A percentile compares a stretch with the other conserved stretches of the same genome.
Evolutionary conservation across 2,888 invertebrate species (phyloP).

Genomic region (Danaus chrysippus): DNA sequence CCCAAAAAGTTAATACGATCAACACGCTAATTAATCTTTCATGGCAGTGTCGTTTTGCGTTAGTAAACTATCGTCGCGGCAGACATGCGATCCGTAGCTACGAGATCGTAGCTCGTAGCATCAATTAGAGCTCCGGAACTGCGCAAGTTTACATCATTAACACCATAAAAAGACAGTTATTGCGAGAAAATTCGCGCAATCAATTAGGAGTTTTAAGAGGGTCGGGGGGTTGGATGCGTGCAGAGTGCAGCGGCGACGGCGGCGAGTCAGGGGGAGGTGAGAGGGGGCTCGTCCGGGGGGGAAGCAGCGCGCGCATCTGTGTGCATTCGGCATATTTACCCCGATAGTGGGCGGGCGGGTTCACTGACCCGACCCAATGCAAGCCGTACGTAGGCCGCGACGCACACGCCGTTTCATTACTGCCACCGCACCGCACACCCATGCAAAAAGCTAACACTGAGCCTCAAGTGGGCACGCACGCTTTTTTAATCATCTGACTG

Average conservation of each 20-base stretch:
- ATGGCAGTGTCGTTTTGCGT: conserved; percentile 48
- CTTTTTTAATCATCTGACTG: conserved; percentile 42
- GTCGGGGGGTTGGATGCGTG: conserved; percentile 61
- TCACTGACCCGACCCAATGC: conserved; percentile 78
- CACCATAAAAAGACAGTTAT: conserved; percentile 78
- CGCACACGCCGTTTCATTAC: conserved; percentile 71
- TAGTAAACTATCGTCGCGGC: conserved; percentile 46
- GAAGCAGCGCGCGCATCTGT: conserved; percentile 76
- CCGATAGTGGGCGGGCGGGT: conserved; percentile 76
- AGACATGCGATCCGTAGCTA: conserved; percentile 37
- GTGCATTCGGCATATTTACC: conserved; percentile 80
- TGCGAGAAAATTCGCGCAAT: conserved; percentile 78
- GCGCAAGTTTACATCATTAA: conserved; percentile 76
- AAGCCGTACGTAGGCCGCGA: conserved; percentile 72
- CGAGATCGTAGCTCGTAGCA: conserved; percentile 47
- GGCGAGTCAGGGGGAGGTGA: conserved; percentile 44
- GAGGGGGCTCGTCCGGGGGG: conserved; percentile 34
- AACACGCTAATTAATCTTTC: conserved; percentile 62
- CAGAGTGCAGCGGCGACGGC: conserved; percentile 62
- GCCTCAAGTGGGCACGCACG: conserved; percentile 72
- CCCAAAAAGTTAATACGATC: conserved; percentile 48
- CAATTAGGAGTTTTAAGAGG: conserved; percentile 77
- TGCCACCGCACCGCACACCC: conserved; percentile 63
- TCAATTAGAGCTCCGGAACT: conserved; percentile 70
- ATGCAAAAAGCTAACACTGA: conserved; percentile 69